Conservation (phyloP, 2,113 vertebrate species). For the Lophura nycthemera region DNA sequence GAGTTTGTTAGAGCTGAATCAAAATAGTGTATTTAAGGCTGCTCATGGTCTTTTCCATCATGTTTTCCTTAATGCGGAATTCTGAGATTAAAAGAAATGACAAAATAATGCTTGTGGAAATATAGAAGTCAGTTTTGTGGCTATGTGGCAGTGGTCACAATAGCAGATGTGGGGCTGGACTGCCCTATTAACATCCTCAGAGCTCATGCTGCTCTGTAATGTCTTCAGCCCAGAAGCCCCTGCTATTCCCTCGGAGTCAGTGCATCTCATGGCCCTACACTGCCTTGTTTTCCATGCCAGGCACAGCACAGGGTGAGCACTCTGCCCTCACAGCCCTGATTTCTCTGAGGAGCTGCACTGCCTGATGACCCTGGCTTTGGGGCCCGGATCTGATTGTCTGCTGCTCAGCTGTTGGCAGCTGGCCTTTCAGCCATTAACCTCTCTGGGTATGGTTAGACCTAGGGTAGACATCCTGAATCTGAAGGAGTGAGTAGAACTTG, state of each 20-base stretch:
- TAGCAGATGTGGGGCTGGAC: not conserved
- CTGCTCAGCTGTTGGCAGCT: not conserved
- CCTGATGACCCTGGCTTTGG: not conserved
- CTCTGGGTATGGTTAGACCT: not conserved
- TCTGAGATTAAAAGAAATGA: slow-evolving; percentile 22
- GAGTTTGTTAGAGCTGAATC: not conserved
- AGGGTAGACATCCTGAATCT: not conserved
- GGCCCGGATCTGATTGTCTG: too few species aligned
- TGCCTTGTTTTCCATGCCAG: rapidly evolving
- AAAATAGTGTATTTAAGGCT: slow-evolving; percentile 18
- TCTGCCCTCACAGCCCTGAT: not conserved
- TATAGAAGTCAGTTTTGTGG: not conserved
- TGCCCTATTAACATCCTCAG: not conserved
- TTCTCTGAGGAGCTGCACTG: not conserved
- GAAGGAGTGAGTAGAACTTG: not conserved
- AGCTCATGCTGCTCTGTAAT: rapidly evolving
- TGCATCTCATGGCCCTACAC: rapidly evolving
- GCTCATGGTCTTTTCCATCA: not conserved
- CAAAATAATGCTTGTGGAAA: not conserved
- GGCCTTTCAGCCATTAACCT: not conserved
- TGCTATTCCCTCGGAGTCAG: rapidly evolving
- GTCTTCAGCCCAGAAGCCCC: rapidly evolving
- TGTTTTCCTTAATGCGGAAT: slow-evolving; percentile 3
- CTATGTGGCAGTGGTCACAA: not conserved
- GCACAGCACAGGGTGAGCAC: rapidly evolving